phyloP scores from a whole-genome alignment of 1,140 invertebrate genomes.

The Ips typographus region DNA sequence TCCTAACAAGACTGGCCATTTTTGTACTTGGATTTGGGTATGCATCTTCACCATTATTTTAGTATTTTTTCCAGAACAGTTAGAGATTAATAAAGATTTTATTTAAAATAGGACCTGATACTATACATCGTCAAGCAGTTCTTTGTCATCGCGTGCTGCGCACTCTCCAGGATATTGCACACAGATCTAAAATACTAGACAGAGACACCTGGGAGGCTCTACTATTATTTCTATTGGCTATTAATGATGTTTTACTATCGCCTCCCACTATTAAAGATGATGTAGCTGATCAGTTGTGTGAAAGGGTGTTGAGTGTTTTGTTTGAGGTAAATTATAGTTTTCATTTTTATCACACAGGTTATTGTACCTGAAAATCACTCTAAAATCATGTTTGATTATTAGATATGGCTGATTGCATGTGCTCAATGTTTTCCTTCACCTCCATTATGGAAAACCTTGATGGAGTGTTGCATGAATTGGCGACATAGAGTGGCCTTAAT shows the following conservation, averaged over 20 bases:
- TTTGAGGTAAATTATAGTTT: conserved; percentile 67
- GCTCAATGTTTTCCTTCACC: conserved; percentile 88
- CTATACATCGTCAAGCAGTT: conserved; percentile 91
- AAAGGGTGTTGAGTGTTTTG: conserved; percentile 88
- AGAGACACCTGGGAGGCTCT: conserved; percentile 89
- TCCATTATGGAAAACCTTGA: conserved; percentile 92
- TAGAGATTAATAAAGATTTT: no score
- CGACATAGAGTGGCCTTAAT: conserved; percentile 88
- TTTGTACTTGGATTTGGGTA: conserved; percentile 85
- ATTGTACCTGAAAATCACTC: neutral
- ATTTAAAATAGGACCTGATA: conserved; percentile 68
- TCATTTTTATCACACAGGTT: neutral
- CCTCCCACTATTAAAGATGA: conserved; percentile 92
- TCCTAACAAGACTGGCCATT: conserved; percentile 80
- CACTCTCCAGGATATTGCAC: conserved; percentile 84
- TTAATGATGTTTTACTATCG: conserved; percentile 88
- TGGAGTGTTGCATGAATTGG: conserved; percentile 91
- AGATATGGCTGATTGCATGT: conserved; percentile 90
- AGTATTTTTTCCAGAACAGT: neutral
- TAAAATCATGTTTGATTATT: conserved; percentile 32
- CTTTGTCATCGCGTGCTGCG: conserved; percentile 92
- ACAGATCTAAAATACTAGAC: conserved; percentile 75
- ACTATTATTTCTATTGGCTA: conserved; percentile 86
- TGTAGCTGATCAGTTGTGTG: conserved; percentile 92
- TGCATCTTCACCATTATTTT: conserved; percentile 9